Evolutionary conservation across 1,140 invertebrate genomes (phyloP).

Genomic region (Wasmannia auropunctata): DNA sequence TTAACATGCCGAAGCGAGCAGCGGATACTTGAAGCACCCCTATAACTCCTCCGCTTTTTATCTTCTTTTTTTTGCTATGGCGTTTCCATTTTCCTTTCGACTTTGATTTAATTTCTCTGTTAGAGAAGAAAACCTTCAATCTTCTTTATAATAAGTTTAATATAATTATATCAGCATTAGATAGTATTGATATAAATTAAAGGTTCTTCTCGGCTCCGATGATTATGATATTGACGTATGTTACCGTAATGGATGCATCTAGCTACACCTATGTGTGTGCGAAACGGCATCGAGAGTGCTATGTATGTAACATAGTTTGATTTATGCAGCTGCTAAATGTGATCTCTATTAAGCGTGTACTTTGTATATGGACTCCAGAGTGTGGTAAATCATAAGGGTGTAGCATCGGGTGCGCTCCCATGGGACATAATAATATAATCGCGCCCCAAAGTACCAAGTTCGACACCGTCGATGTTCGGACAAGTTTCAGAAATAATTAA

Average conservation of each 20-base stretch:
- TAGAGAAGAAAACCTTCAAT: neutral
- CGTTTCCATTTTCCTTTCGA: neutral
- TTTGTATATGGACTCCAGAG: conserved; percentile 17
- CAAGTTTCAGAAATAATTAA: conserved; percentile 59
- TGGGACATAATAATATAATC: conserved; percentile 16
- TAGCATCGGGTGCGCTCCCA: neutral
- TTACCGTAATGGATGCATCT: neutral
- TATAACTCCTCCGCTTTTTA: neutral
- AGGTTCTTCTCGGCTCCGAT: neutral
- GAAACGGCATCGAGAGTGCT: neutral
- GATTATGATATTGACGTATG: neutral
- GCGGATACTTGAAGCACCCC: neutral
- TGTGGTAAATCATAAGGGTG: conserved; percentile 59
- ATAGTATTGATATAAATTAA: too few species aligned
- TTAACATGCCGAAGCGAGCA: neutral
- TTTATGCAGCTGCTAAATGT: conserved; percentile 60
- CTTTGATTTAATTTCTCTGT: neutral
- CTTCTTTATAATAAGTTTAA: neutral
- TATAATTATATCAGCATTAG: neutral
- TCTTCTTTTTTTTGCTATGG: neutral
- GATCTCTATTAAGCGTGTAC: conserved; percentile 66
- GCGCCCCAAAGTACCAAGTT: conserved; percentile 57
- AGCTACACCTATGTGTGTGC: neutral
- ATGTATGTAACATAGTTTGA: conserved; percentile 24
- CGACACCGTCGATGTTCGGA: neutral